These are phyloP conservation scores for Taurulus bubalis DNA, from an alignment of 2,113 vertebrate genomes.

Conservation along the genomic window DNA sequence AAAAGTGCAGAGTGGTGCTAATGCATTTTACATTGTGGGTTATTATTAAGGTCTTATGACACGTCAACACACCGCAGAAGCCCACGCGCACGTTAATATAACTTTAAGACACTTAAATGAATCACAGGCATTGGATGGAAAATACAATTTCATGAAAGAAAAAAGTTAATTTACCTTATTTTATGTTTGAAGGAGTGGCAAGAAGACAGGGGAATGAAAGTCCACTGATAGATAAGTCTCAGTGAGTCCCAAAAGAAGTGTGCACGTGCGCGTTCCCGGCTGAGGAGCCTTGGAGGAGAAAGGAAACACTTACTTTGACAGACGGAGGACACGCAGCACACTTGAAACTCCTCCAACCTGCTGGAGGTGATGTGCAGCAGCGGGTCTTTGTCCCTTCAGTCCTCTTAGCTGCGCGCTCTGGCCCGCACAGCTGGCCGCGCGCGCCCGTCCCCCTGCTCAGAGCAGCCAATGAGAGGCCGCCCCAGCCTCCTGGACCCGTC, in stretches of 20 bases:
- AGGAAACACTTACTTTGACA: constrained; percentile 51
- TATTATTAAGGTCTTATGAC: neutral
- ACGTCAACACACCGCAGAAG: neutral
- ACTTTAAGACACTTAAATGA: neutral
- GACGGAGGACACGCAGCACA: neutral
- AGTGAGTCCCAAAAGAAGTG: neutral
- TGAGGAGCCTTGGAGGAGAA: neutral
- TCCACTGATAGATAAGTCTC: neutral
- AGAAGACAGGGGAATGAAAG: neutral
- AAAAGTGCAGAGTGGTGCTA: neutral
- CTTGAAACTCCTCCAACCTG: neutral
- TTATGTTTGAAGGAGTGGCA: neutral
- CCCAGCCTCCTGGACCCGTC: constrained; percentile 78
- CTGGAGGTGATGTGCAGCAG: constrained; percentile 26
- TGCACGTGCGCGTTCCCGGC: constrained; percentile 10
- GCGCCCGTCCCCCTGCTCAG: neutral
- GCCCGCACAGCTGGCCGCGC: no score
- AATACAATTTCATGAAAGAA: neutral
- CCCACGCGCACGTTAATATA: neutral
- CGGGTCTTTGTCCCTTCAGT: constrained; percentile 51
- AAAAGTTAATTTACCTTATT: neutral
- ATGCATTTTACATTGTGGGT: neutral
- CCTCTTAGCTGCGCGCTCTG: neutral
- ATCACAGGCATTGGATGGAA: neutral
- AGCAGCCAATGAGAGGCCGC: constrained; percentile 63